phyloP scores from a whole-genome alignment of 2,113 vertebrate genomes.

The Limanda limanda region DNA sequence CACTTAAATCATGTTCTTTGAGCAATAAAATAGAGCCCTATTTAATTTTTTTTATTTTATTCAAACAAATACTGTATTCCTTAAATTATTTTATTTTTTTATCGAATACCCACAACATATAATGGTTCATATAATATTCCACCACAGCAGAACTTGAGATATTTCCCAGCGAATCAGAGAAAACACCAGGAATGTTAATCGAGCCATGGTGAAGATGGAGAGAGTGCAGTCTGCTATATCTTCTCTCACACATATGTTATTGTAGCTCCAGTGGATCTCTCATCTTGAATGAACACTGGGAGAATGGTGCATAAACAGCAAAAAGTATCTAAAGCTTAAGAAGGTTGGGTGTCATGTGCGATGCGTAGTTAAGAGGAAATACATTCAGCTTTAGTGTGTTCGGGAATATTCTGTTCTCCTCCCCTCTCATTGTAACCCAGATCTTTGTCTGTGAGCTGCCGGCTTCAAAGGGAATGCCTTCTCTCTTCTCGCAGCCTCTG shows the following conservation, averaged over 20 bases:
- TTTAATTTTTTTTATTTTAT: background rate
- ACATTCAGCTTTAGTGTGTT: background rate
- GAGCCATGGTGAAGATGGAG: background rate
- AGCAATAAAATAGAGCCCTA: background rate
- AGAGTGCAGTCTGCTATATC: background rate
- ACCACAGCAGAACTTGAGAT: too few species aligned
- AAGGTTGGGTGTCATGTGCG: background rate
- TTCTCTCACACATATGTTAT: background rate
- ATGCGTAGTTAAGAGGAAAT: background rate
- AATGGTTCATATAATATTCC: background rate
- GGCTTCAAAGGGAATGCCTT: constrained; percentile 72
- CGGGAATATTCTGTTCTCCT: constrained; percentile 20
- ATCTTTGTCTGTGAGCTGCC: constrained; percentile 52
- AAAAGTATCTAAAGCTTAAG: background rate
- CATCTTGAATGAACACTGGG: background rate
- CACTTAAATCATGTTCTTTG: background rate
- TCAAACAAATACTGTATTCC: background rate
- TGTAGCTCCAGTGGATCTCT: background rate
- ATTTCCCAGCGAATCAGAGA: background rate
- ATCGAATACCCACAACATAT: background rate
- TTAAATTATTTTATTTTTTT: too few species aligned
- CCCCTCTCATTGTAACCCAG: constrained; percentile 54
- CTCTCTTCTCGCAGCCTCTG: constrained; percentile 35
- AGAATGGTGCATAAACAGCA: background rate
- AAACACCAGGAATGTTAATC: background rate